Evolutionary conservation across 2,888 invertebrate genomes (phyloP), one percentile per base, ranked within the genome.

Genomic region (Diogma glabrata): DNA sequence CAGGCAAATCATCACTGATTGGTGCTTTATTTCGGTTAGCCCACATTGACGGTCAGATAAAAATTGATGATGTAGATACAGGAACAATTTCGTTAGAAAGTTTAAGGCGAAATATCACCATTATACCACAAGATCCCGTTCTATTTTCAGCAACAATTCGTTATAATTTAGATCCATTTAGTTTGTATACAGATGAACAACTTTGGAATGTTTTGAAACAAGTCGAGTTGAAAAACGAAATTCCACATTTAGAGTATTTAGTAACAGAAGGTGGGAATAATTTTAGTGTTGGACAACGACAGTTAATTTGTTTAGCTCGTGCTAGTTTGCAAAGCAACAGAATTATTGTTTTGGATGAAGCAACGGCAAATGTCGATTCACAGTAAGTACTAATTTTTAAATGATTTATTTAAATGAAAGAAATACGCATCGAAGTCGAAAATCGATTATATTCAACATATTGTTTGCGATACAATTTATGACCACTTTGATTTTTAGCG

Each of bases 1-100:
- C 89, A 2, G 90, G 89, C 1, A 87, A 87, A 66, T 85, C 84
- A 0, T 86, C 86, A 0, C 69, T 87, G 12, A 84, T 87, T 55
- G 78, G 84, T 0, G 84, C 87, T 1, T 67, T 91, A 50, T 91
- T 90, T 69, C 77, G 88, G 4, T 72, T 90, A 52, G 78, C 84
- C 0, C 78, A 82, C 51, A 74, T 82, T 4, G 78, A 79, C 54
- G 90, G 90, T 4, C 71, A 72, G 36, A 76, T 91, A 20, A 65
- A 74, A 26, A 85, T 91, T 55, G 90, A 91, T 62, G 81, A 74
- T 47, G 69, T 87, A n/a, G 73, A 75, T 52, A 75, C 74, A 1
- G 67, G 70, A 19, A 60, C 64, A 20, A 67, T 83, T 47, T 74
- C 75, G 0, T 59, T 76, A 24, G 70, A 73, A 51, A 63, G 67